Percentiles rank a stretch among this genome's conserved stretches.
phyloP scores from a whole-genome alignment of 2,797 vertebrate species.

The Danio kyathit region DNA sequence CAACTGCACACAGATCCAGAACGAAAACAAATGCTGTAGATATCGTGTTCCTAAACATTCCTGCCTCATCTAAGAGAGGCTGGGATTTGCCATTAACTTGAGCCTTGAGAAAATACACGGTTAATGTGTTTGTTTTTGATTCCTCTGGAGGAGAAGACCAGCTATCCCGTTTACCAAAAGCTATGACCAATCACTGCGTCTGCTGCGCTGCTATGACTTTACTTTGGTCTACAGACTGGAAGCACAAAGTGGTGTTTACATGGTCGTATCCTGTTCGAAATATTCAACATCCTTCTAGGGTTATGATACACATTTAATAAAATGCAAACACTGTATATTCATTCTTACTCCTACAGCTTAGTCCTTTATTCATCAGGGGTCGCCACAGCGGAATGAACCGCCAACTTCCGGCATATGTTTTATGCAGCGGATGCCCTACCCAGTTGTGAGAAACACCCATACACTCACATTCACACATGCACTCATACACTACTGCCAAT shows the following conservation, averaged over 20 bases:
- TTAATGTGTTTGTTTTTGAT: constrained; percentile 65
- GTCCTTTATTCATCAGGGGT: too few relatives aligned
- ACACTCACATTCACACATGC: too few relatives aligned
- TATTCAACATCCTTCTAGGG: constrained; percentile 49
- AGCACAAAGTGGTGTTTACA: constrained; percentile 67
- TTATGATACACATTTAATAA: constrained; percentile 18
- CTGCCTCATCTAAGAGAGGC: neutral
- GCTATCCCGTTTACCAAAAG: constrained; percentile 66
- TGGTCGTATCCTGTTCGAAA: constrained; percentile 65
- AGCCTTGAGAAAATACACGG: constrained; percentile 57
- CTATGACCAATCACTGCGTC: constrained; percentile 58
- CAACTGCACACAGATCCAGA: neutral
- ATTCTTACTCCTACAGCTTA: too few relatives aligned
- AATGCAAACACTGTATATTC: constrained; percentile 2
- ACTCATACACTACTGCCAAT: too few relatives aligned
- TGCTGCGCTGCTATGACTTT: constrained; percentile 66
- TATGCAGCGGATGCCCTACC: too few relatives aligned
- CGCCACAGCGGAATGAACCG: too few relatives aligned
- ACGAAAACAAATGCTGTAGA: constrained; percentile 10
- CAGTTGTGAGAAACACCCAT: too few relatives aligned
- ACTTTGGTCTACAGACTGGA: constrained; percentile 67
- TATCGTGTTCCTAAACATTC: constrained; percentile 1
- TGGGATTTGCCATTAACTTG: constrained; percentile 4
- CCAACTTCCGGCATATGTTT: too few relatives aligned
- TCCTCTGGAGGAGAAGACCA: constrained; percentile 63